Percentiles rank a stretch among this genome's conserved stretches.
phyloP scores from a whole-genome alignment of 1,140 invertebrate genomes.

The Euura lappo region DNA sequence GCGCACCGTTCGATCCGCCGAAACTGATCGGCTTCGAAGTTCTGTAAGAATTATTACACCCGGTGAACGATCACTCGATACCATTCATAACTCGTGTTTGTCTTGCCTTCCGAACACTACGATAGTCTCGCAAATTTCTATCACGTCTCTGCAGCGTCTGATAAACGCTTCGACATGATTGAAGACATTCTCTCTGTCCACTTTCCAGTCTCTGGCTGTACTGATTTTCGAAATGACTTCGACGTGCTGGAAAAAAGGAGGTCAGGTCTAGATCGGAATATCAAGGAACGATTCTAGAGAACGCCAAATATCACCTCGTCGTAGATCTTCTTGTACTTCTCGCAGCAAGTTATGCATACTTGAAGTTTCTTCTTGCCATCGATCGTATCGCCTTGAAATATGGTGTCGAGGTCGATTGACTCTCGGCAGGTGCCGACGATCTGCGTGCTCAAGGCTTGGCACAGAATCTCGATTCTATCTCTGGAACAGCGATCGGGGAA shows the following conservation, averaged over 20 bases:
- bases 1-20: slow-evolving; percentile 71
- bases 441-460: slow-evolving; percentile 81
- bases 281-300: not conserved
- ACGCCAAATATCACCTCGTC: slow-evolving; percentile 51
- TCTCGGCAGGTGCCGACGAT: slow-evolving; percentile 78
- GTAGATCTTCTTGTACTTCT: slow-evolving; percentile 78
- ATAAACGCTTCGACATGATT: slow-evolving; percentile 86
- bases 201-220: slow-evolving; percentile 66
- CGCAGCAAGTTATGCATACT: slow-evolving; percentile 77
- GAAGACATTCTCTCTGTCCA: slow-evolving; percentile 80
- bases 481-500: slow-evolving; percentile 37
- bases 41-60: slow-evolving; percentile 36
- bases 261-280: not conserved
- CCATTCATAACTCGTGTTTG: not conserved
- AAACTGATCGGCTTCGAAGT: slow-evolving; percentile 55
- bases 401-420: slow-evolving; percentile 73
- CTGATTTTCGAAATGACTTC: slow-evolving; percentile 44
- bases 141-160: slow-evolving; percentile 82
- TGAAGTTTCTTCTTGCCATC: slow-evolving; percentile 73
- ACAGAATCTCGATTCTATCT: slow-evolving; percentile 73
- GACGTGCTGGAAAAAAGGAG: slow-evolving; percentile 30
- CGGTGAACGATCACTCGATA: not conserved
- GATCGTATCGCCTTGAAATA: slow-evolving; percentile 70
- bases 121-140: slow-evolving; percentile 81
- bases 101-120: slow-evolving; percentile 72